These are phyloP conservation scores for Lumbricus terrestris DNA, from an alignment of 2,888 invertebrate genomes.

Conservation along the genomic window DNA sequence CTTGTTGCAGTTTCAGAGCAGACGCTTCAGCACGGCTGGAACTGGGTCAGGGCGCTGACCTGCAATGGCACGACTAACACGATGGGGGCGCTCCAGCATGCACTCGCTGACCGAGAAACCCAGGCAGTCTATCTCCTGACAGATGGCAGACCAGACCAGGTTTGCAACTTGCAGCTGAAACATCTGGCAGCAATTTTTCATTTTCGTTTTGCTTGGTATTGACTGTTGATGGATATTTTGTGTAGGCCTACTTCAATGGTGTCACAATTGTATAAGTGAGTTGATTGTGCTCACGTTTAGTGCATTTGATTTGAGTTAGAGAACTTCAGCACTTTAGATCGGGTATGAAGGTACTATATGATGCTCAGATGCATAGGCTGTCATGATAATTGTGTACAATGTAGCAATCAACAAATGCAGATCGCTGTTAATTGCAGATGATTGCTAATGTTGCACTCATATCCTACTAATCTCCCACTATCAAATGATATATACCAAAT, in stretches of 20 bases:
- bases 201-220: too few relatives aligned
- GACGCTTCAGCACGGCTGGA: conserved; percentile 52
- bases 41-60: conserved; percentile 45
- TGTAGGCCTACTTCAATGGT: too few relatives aligned
- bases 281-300: neutral
- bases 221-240: neutral
- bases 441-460: too few relatives aligned
- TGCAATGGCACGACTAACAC: conserved; percentile 59
- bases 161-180: conserved; percentile 31
- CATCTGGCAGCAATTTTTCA: too few relatives aligned
- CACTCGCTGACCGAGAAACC: conserved; percentile 54
- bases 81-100: conserved; percentile 54
- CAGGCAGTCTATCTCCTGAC: conserved; percentile 59
- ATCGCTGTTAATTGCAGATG: too few relatives aligned
- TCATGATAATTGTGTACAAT: too few relatives aligned
- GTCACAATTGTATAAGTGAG: too few relatives aligned
- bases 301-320: neutral
- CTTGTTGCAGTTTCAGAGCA: conserved; percentile 56
- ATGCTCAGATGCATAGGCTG: too few relatives aligned
- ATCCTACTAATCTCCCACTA: too few relatives aligned
- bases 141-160: conserved; percentile 60
- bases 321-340: neutral
- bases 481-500: too few relatives aligned
- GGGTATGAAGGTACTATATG: too few relatives aligned
- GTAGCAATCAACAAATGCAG: too few relatives aligned